Base-by-base conservation (phyloP, 2,113 vertebrate species). In the Apteryx mantelli region DNA sequence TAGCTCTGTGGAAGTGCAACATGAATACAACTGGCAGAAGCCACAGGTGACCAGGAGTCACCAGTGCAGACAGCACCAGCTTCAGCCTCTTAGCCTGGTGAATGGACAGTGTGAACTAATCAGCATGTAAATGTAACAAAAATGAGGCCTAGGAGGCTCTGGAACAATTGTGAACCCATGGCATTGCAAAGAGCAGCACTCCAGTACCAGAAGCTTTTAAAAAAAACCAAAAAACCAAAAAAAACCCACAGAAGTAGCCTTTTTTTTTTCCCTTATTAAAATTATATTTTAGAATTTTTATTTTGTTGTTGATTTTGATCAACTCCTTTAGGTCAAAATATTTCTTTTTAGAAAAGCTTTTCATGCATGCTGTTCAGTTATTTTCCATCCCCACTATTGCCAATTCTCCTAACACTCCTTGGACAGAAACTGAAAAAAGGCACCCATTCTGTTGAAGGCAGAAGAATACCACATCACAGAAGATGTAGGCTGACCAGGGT, bases 61-160 rank as follows among this genome's bases (percentile, higher is more conserved):
- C 7, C 0, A 2, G 9, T 22, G 20, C 28, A 61, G 44, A 56
- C 42, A 10, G 7, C 32, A n/a, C 13, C 19, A 11, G 34, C n/a
- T 80, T 55, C 86, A 68, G 11, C 19, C 61, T 7, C 13, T 42
- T 48, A 79, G 5, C 8, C 24, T 68, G 7, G 7, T 63, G 46
- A 60, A 17, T 7, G 68, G 28, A 70, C 30, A 28, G 13, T 26
- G 10, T 22, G 17, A 36, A 36, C 36, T 36, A 36, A 36, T 36
- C 36, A 36, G 36, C 36, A 36, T 36, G 36, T 36, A 36, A 36
- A 36, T 36, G 36, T 36, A 36, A 36, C 36, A 36, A 36, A 36
- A 36, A 36, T 36, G 36, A 36, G 36, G 36, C 36, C 36, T 36
- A 36, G 36, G 36, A 36, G 36, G 36, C 36, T 36, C 36, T 36